These are phyloP conservation scores for Protophormia terraenovae DNA, from an alignment of 2,888 invertebrate species.

Conservation along the genomic window DNA sequence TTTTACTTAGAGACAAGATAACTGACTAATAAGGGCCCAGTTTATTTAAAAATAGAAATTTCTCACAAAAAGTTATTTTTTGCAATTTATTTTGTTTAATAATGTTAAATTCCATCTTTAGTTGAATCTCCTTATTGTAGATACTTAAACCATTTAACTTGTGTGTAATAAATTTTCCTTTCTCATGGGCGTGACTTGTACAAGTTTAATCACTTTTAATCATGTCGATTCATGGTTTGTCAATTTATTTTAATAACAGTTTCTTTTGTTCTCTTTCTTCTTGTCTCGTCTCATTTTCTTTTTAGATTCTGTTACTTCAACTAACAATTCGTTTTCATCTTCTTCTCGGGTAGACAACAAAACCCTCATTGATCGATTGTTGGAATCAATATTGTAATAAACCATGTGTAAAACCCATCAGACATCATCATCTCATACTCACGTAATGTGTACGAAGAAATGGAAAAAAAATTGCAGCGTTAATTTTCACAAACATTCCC, in stretches of 20 bases:
- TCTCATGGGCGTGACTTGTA: constrained; percentile 57
- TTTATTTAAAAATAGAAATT: too few relatives aligned
- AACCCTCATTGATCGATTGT: neutral
- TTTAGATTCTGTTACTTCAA: neutral
- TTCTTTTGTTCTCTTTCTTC: constrained; percentile 3
- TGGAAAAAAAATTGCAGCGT: constrained; percentile 8
- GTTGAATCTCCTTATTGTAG: constrained; percentile 1
- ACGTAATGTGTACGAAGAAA: neutral
- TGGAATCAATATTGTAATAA: neutral
- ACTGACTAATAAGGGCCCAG: too few relatives aligned
- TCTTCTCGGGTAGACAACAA: constrained; percentile 17
- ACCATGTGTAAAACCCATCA: constrained; percentile 1
- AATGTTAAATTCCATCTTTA: neutral
- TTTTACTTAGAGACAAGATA: too few relatives aligned
- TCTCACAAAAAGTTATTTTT: too few relatives aligned
- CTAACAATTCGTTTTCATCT: neutral
- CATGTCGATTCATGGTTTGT: constrained; percentile 51
- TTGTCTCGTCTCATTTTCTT: neutral
- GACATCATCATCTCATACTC: neutral
- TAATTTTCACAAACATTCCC: constrained; percentile 27
- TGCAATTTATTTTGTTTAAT: neutral
- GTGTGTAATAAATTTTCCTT: constrained; percentile 9
- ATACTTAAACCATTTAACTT: constrained; percentile 9
- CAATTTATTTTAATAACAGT: constrained; percentile 47
- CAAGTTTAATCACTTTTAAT: constrained; percentile 55